phyloP scores from a whole-genome alignment of 2,888 invertebrate genomes.

The Standfussiana lucernea region DNA sequence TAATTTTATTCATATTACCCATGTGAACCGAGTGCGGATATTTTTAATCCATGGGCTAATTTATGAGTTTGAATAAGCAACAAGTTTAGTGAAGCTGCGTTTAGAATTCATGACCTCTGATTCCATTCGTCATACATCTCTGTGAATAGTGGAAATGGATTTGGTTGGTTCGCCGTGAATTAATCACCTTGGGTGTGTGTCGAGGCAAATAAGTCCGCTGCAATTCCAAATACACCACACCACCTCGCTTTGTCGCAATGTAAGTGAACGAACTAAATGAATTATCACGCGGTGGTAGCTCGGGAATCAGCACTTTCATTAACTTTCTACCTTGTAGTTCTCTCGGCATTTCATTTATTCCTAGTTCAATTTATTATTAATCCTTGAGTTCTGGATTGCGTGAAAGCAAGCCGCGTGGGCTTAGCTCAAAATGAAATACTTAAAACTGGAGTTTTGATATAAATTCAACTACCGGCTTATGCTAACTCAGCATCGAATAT shows the following conservation, averaged over 20 bases:
- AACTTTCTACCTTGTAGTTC: conserved; percentile 63
- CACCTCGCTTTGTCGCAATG: conserved; percentile 69
- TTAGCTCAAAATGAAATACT: conserved; percentile 32
- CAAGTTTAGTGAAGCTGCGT: conserved; percentile 54
- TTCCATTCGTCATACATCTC: conserved; percentile 48
- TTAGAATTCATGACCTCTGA: conserved; percentile 52
- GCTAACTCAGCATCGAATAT: conserved; percentile 36
- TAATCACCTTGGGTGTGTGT: conserved; percentile 67
- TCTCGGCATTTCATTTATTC: conserved; percentile 59
- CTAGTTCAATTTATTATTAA: conserved; percentile 67
- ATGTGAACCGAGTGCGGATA: conserved; percentile 26
- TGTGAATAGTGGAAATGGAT: conserved; percentile 61
- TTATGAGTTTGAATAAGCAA: conserved; percentile 64
- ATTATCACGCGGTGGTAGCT: conserved; percentile 70
- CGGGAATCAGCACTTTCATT: conserved; percentile 73
- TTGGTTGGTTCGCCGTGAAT: conserved; percentile 62
- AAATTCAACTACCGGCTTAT: conserved; percentile 45
- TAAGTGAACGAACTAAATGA: conserved; percentile 72
- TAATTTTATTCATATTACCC: conserved; percentile 73
- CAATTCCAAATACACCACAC: conserved; percentile 67
- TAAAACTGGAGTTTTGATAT: conserved; percentile 31
- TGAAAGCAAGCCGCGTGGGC: conserved; percentile 57
- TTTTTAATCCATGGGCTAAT: conserved; percentile 50
- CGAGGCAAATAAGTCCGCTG: conserved; percentile 67
- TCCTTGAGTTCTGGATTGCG: conserved; percentile 62